Base-by-base conservation (phyloP, 2,888 invertebrate species). In the Caenorhabditis afra region DNA sequence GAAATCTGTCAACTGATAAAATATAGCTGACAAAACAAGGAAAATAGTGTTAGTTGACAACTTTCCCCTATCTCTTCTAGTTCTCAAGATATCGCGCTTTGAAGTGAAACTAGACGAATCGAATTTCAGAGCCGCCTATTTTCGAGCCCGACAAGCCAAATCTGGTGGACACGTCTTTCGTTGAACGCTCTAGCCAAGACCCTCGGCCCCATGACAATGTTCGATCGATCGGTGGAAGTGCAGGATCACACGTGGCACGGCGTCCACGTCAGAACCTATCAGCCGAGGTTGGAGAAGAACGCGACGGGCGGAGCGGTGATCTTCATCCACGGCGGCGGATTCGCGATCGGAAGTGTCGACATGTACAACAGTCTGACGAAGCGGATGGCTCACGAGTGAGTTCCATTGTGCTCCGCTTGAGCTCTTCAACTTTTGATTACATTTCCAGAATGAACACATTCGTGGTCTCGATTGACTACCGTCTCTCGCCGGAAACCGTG, bases 401-500 rank as follows among this genome's bases (percentile, higher is more conserved):
- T 62, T 58, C 49, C 18, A 18, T 20, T 37, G 18, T n/a, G n/a
- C n/a, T n/a, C n/a, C n/a, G n/a, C n/a, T n/a, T n/a, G n/a, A n/a
- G n/a, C 29, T 29, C 4, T 29, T 29, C 29, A 5, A 29, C 7
- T 29, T 3, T 29, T 29, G 29, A 29, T 29, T 29, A n/a, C 16
- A 3, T 18, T 76, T 79, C 3, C 50, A 84, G 84, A 67, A 67
- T 85, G 70, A 75, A 79, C 59, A 81, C 81, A 2, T 73, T 85
- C 44, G 68, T 84, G 1, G 80, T 85, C 11, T 86, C 86, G 16
- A 75, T 86, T 41, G 86, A 86, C 47, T 91, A 91, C 79, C 86
- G 91, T 8, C 87, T 91, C 58, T 90, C 91, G 0, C 91, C 91
- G 11, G 90, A 90, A 71, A 86, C 90, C 59, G 85, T 86, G 0